Conservation (phyloP, 1,140 invertebrate species). For the Neocloeon triangulifer region DNA sequence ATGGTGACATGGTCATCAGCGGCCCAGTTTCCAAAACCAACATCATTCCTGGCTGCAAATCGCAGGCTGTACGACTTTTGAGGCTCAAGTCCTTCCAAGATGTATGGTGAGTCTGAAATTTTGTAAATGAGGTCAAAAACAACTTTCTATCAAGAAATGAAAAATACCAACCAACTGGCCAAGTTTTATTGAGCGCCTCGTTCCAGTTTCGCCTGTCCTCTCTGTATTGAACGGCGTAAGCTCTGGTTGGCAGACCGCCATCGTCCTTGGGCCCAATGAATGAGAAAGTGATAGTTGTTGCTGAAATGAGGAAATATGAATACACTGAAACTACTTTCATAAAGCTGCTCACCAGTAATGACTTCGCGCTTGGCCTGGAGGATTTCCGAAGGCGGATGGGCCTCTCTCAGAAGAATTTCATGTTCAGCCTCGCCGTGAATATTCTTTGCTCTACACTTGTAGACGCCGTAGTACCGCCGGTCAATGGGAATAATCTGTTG, state of each 20-base stretch:
- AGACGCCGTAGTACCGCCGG: slow-evolving; percentile 40
- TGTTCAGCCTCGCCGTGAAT: slow-evolving; percentile 39
- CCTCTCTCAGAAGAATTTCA: slow-evolving; percentile 46
- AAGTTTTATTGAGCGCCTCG: slow-evolving; percentile 39
- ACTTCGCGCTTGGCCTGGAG: slow-evolving; percentile 31
- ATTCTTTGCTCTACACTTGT: slow-evolving; percentile 65
- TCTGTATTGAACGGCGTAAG: slow-evolving; percentile 52
- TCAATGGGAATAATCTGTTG: slow-evolving; percentile 34
- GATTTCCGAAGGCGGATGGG: slow-evolving; percentile 27
- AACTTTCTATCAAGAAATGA: slow-evolving; percentile 1
- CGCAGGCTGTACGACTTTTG: slow-evolving; percentile 61
- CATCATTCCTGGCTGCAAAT: slow-evolving; percentile 64
- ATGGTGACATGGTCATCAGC: slow-evolving; percentile 26
- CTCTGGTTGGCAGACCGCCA: slow-evolving; percentile 45
- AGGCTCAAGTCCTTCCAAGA: slow-evolving; percentile 56
- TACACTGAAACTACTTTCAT: background rate
- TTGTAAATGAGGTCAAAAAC: background rate
- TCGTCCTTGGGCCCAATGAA: slow-evolving; percentile 45
- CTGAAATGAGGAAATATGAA: slow-evolving; percentile 15
- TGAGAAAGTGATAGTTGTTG: slow-evolving; percentile 60
- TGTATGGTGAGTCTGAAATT: slow-evolving; percentile 27
- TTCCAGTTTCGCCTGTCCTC: slow-evolving; percentile 40
- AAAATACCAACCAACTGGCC: slow-evolving; percentile 35
- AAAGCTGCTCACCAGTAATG: slow-evolving; percentile 31
- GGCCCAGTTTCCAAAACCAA: slow-evolving; percentile 52